phyloP scores from a whole-genome alignment of 2,888 invertebrate genomes.

The Platypus cylindrus region DNA sequence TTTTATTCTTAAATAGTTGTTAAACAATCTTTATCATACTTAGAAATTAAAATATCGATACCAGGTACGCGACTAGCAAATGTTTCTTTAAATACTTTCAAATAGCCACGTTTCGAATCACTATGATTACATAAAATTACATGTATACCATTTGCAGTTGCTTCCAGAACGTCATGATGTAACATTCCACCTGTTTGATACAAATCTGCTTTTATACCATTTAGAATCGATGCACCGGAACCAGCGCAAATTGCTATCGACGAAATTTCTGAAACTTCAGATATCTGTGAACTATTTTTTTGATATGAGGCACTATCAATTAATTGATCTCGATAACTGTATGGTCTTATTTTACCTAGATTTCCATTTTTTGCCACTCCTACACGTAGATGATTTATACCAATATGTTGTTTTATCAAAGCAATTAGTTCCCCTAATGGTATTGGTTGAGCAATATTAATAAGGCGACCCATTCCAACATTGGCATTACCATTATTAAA shows the following conservation, averaged over 20 bases:
- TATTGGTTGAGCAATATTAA: constrained; percentile 38
- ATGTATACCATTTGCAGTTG: constrained; percentile 59
- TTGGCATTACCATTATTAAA: constrained; percentile 32
- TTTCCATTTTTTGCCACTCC: constrained; percentile 44
- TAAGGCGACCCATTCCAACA: constrained; percentile 44
- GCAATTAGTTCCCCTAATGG: constrained; percentile 49
- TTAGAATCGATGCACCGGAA: constrained; percentile 69
- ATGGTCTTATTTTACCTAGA: constrained; percentile 20
- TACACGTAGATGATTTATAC: constrained; percentile 56
- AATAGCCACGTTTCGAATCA: constrained; percentile 84
- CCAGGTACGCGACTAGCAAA: constrained; percentile 25
- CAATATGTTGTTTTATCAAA: constrained; percentile 55
- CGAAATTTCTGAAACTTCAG: constrained; percentile 34
- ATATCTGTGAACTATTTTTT: too few relatives aligned
- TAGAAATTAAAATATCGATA: constrained; percentile 51
- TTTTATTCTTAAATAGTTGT: constrained; percentile 54
- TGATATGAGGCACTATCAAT: background rate
- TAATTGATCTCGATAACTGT: background rate
- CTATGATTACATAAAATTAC: constrained; percentile 89
- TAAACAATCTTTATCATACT: constrained; percentile 66
- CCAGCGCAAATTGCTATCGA: constrained; percentile 82
- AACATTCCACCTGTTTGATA: constrained; percentile 89
- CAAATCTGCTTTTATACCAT: constrained; percentile 59
- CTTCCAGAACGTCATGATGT: constrained; percentile 87
- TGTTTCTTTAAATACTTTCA: constrained; percentile 44